Evolutionary conservation across 1,140 invertebrate species (phyloP).

Genomic region (Grapholita molesta): DNA sequence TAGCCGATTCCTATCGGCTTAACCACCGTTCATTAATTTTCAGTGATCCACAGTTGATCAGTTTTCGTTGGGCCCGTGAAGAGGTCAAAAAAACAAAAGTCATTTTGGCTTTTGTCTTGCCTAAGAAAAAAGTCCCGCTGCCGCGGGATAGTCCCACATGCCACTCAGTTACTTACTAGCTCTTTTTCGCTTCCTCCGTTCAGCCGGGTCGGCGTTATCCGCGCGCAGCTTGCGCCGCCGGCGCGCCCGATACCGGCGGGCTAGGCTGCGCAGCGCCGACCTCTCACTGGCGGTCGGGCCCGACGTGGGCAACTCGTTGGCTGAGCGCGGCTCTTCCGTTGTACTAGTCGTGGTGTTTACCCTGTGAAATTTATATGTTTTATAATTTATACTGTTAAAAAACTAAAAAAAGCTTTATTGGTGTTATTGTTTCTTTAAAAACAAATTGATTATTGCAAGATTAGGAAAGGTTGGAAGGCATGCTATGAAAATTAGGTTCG

Average conservation of each 20-base stretch:
- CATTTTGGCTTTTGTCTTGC: no score
- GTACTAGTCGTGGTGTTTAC: conserved; percentile 59
- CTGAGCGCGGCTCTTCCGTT: conserved; percentile 69
- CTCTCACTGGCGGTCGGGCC: conserved; percentile 83
- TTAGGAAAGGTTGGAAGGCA: no score
- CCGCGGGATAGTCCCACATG: no score
- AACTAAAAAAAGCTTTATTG: neutral
- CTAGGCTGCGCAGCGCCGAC: conserved; percentile 86
- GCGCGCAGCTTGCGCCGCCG: conserved; percentile 75
- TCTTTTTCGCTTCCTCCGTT: conserved; percentile 71
- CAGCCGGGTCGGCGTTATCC: conserved; percentile 62
- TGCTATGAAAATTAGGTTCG: no score
- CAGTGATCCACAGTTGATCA: no score
- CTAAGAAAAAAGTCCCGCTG: no score
- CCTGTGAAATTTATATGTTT: conserved; percentile 20
- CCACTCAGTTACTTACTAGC: conserved; percentile 66
- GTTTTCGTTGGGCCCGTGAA: no score
- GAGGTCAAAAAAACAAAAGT: no score
- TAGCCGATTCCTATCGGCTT: no score
- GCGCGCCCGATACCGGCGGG: conserved; percentile 80
- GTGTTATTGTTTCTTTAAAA: no score
- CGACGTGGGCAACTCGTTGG: conserved; percentile 78
- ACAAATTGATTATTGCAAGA: no score
- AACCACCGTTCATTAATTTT: no score
- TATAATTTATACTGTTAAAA: neutral